phyloP scores from a whole-genome alignment of 2,113 vertebrate species.

The Cryptomyrus ogoouensis region DNA sequence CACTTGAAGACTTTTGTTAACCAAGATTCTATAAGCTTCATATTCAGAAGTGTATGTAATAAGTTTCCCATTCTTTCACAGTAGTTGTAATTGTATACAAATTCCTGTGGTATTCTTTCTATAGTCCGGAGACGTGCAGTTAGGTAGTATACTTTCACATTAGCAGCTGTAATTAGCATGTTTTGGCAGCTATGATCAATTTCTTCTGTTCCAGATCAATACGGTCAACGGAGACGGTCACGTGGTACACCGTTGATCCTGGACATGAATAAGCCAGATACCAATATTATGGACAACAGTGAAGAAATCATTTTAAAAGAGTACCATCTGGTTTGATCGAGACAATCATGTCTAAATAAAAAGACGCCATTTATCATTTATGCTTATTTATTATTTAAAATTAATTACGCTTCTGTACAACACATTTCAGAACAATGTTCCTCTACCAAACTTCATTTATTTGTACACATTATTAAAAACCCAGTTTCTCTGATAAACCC shows the following conservation, averaged over 20 bases:
- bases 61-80: neutral
- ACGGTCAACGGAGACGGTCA: neutral
- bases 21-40: neutral
- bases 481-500: neutral
- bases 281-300: neutral
- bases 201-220: neutral
- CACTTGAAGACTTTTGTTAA: neutral
- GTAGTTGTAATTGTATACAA: neutral
- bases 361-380: neutral
- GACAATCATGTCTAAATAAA: neutral
- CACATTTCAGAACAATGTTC: slow-evolving; percentile 12
- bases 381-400: slow-evolving; percentile 17
- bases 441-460: neutral
- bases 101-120: neutral
- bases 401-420: slow-evolving; percentile 9
- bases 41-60: neutral
- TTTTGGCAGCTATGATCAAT: neutral
- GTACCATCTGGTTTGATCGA: neutral
- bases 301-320: neutral
- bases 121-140: neutral
- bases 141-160: neutral
- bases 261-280: neutral
- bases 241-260: neutral
- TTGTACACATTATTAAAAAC: neutral
- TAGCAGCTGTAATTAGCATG: neutral